Conservation (phyloP, 2,888 invertebrate genomes). For the Eilema griseolum region DNA sequence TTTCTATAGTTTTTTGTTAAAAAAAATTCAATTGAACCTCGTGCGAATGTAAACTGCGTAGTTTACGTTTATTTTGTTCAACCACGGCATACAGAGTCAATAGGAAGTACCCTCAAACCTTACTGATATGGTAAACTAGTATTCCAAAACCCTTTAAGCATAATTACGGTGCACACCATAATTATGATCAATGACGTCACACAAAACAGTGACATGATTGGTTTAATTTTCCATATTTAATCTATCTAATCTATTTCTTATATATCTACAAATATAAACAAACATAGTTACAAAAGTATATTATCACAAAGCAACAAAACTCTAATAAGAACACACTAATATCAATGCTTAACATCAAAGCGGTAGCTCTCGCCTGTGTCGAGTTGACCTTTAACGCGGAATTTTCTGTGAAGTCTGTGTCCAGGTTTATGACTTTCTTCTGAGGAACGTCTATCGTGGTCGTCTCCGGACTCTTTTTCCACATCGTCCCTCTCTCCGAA, state of each 20-base stretch:
- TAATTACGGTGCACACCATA: not conserved
- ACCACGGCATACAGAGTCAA: not conserved
- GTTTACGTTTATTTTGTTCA: too few species aligned
- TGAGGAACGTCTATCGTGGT: constrained; percentile 79
- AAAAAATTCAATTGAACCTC: not conserved
- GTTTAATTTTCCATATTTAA: not conserved
- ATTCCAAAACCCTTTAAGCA: not conserved
- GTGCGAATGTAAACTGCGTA: not conserved
- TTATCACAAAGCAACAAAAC: constrained; percentile 74
- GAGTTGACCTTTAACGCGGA: constrained; percentile 70
- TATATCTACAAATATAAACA: constrained; percentile 64
- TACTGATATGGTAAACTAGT: not conserved
- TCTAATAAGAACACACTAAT: constrained; percentile 65
- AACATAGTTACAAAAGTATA: constrained; percentile 77
- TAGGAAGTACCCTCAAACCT: not conserved
- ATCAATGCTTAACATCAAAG: constrained; percentile 75
- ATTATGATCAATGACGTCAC: not conserved
- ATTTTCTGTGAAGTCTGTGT: constrained; percentile 81
- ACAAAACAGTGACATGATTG: not conserved
- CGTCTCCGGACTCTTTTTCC: constrained; percentile 82
- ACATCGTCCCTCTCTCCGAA: constrained; percentile 83
- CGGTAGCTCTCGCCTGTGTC: constrained; percentile 78
- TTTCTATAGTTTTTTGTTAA: not conserved
- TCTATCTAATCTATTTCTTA: constrained; percentile 59
- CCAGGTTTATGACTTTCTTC: constrained; percentile 83